Percentiles rank a stretch among this genome's conserved stretches.
These are phyloP conservation scores for Melanotaenia boesemani DNA, from an alignment of 2,797 vertebrate species.

Conservation along the genomic window DNA sequence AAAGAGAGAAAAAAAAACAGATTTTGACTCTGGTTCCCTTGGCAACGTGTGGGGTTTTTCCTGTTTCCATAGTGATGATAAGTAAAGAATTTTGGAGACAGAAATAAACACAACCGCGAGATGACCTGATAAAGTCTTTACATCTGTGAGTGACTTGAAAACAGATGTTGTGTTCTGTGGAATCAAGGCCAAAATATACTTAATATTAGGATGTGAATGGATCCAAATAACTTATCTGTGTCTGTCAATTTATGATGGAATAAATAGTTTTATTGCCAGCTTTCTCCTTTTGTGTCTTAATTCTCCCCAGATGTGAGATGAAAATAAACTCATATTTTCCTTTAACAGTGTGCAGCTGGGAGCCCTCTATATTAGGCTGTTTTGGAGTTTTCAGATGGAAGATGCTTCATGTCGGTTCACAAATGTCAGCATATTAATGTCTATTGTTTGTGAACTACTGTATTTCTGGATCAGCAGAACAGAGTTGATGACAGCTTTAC, in stretches of 20 bases:
- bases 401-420: slow-evolving; percentile 33
- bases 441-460: slow-evolving; percentile 7
- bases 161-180: not conserved
- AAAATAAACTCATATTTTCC: not conserved
- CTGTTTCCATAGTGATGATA: slow-evolving; percentile 82
- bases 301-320: not conserved
- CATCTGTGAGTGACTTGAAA: slow-evolving; percentile 20
- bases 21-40: slow-evolving; percentile 77
- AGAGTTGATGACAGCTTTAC: not conserved
- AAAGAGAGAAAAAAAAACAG: slow-evolving; percentile 31
- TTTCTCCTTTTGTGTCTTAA: slow-evolving; percentile 1
- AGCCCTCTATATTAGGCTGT: not conserved
- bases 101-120: slow-evolving; percentile 47
- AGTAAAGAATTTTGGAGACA: slow-evolving; percentile 55
- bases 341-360: not conserved
- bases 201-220: slow-evolving; percentile 34
- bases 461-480: not conserved
- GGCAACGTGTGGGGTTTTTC: slow-evolving; percentile 83
- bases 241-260: slow-evolving; percentile 56
- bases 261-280: slow-evolving; percentile 61
- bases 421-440: not conserved
- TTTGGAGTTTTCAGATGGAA: slow-evolving; percentile 27
- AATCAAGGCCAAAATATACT: slow-evolving; percentile 9
- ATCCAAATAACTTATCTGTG: slow-evolving; percentile 39
- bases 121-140: slow-evolving; percentile 44